Evolutionary conservation across 2,797 vertebrate species (phyloP).

Genomic region (Parambassis ranga): DNA sequence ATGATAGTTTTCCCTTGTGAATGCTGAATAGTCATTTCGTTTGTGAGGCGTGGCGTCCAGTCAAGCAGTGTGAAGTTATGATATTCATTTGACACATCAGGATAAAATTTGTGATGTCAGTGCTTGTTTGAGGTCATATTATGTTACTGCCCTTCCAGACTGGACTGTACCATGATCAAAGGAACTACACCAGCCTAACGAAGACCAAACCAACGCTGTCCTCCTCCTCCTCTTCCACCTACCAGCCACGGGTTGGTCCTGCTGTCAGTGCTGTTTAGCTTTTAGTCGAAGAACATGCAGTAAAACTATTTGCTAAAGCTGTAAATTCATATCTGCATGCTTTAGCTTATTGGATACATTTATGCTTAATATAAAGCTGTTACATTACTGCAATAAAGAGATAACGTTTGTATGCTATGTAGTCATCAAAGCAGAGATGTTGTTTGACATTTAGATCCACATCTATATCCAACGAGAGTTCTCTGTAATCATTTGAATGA

Average conservation of each 20-base stretch:
- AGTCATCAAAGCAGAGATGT: neutral
- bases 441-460: neutral
- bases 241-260: constrained; percentile 80
- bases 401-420: neutral
- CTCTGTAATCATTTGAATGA: constrained; percentile 24
- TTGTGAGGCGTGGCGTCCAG: constrained; percentile 9
- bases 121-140: constrained; percentile 41
- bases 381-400: neutral
- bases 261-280: constrained; percentile 30
- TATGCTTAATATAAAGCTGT: neutral
- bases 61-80: neutral
- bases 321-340: neutral
- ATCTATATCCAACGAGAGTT: neutral
- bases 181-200: constrained; percentile 92
- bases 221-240: constrained; percentile 72
- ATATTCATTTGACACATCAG: neutral
- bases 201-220: constrained; percentile 86
- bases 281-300: constrained; percentile 35
- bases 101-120: neutral
- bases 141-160: constrained; percentile 79
- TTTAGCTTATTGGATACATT: constrained; percentile 19
- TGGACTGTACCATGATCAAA: constrained; percentile 93
- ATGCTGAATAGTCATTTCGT: neutral
- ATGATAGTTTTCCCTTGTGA: constrained; percentile 6
- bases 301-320: constrained; percentile 5